Evolutionary conservation across 2,113 vertebrate genomes (phyloP).

Genomic region (Varanus salvator): DNA sequence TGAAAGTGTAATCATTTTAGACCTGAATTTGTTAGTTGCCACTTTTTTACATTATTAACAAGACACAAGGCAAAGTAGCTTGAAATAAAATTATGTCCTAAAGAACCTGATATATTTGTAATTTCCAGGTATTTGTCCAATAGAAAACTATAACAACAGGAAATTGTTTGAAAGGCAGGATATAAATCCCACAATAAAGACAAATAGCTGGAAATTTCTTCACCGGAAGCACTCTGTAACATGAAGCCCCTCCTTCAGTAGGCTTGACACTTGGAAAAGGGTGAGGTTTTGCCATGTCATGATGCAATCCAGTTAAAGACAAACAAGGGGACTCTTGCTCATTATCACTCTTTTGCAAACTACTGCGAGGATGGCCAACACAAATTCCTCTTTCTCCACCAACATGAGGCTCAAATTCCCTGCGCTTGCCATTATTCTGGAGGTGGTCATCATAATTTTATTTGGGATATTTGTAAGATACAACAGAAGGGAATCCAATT

Average conservation of each 20-base stretch:
- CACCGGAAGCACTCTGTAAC: constrained; percentile 19
- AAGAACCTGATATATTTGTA: not conserved
- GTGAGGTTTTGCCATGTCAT: constrained; percentile 72
- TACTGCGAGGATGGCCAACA: constrained; percentile 49
- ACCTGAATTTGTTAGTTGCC: not conserved
- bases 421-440: constrained; percentile 82
- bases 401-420: constrained; percentile 93
- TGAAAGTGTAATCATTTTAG: rapidly evolving
- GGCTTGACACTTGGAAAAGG: constrained; percentile 60
- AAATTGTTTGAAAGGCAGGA: not conserved
- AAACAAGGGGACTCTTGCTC: constrained; percentile 33
- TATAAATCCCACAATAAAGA: not conserved
- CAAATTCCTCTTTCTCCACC: constrained; percentile 80
- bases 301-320: constrained; percentile 72
- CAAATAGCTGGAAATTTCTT: not conserved
- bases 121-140: not conserved
- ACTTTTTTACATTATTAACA: not conserved
- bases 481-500: constrained; percentile 41
- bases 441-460: constrained; percentile 85
- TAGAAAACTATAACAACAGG: no score
- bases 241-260: constrained; percentile 53
- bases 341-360: constrained; percentile 78
- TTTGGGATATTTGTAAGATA: constrained; percentile 87
- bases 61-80: not conserved
- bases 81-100: not conserved